Percentiles rank a stretch among this genome's conserved stretches.
phyloP scores from a whole-genome alignment of 2,797 vertebrate species.

The Lutjanus campechanus region DNA sequence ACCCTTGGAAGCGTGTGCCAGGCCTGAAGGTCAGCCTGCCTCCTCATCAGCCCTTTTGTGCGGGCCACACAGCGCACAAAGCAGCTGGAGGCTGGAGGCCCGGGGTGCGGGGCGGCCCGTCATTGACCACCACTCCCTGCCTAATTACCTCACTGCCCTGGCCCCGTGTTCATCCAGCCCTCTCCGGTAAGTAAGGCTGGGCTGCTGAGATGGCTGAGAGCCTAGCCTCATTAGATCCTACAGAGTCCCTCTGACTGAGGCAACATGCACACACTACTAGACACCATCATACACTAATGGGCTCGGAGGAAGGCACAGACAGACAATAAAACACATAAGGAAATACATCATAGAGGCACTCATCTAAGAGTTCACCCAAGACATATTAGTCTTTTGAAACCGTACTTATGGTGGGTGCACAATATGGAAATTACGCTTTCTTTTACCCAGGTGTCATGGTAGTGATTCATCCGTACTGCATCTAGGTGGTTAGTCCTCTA shows the following conservation, averaged over 20 bases:
- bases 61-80: constrained; percentile 63
- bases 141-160: constrained; percentile 84
- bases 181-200: constrained; percentile 83
- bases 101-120: constrained; percentile 71
- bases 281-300: constrained; percentile 69
- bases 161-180: constrained; percentile 76
- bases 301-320: constrained; percentile 48
- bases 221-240: constrained; percentile 83
- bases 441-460: constrained; percentile 44
- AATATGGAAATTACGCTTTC: constrained; percentile 59
- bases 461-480: constrained; percentile 58
- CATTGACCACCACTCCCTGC: constrained; percentile 84
- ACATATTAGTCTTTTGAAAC: constrained; percentile 53
- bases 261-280: constrained; percentile 71
- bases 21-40: constrained; percentile 83
- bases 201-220: constrained; percentile 76
- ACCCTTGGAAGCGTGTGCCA: constrained; percentile 81
- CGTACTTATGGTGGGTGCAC: constrained; percentile 25
- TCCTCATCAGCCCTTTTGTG: constrained; percentile 82
- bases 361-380: constrained; percentile 43
- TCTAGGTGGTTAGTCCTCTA: constrained; percentile 66
- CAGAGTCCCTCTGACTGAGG: constrained; percentile 75
- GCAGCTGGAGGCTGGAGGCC: constrained; percentile 79
- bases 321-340: constrained; percentile 58
- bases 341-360: constrained; percentile 57